A percentile compares a stretch with the other conserved stretches of the same genome.
Evolutionary conservation across 2,888 invertebrate species (phyloP).

Genomic region (Thymelicus acteon): DNA sequence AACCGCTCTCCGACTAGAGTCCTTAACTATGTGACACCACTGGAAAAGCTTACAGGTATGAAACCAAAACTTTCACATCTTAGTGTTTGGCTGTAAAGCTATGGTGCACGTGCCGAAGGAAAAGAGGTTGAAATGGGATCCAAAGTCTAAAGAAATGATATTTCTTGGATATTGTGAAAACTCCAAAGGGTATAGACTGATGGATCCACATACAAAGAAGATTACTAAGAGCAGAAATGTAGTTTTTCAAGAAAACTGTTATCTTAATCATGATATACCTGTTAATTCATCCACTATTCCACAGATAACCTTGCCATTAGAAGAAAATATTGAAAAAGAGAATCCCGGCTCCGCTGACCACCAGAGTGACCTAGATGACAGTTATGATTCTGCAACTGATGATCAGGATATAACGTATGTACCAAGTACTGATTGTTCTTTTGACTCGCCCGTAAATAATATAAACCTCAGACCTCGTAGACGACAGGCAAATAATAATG

Average conservation of each 20-base stretch:
- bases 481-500: no score
- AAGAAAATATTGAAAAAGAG: no score
- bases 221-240: slow-evolving; percentile 5
- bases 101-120: slow-evolving; percentile 29
- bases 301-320: no score
- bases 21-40: background rate
- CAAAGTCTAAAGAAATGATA: slow-evolving; percentile 6
- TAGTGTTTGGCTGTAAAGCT: slow-evolving; percentile 17
- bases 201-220: background rate
- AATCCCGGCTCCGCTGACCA: no score
- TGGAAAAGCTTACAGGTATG: slow-evolving; percentile 1
- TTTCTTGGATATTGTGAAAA: slow-evolving; percentile 17
- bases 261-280: no score
- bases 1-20: slow-evolving; percentile 8
- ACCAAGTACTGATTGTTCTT: no score
- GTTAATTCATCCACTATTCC: no score
- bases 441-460: no score
- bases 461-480: no score
- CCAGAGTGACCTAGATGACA: no score
- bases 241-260: background rate
- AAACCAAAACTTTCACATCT: slow-evolving; percentile 6
- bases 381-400: no score
- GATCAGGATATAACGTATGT: no score
- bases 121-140: slow-evolving; percentile 19
- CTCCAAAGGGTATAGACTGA: slow-evolving; percentile 5